These are phyloP conservation scores for Oreonectes daqikongensis DNA, from an alignment of 2,797 vertebrate genomes.

Conservation along the genomic window DNA sequence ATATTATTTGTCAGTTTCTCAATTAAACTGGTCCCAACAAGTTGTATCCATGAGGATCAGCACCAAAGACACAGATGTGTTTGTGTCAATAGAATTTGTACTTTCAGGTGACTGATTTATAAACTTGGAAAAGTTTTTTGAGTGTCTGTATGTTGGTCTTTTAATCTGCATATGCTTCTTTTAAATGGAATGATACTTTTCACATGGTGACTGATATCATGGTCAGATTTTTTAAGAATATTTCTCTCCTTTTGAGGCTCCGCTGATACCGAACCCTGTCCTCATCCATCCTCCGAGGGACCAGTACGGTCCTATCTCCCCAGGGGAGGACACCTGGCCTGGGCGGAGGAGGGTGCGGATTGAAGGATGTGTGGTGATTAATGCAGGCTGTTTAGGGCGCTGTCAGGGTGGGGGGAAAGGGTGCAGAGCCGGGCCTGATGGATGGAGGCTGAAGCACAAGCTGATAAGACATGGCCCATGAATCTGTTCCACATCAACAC, in stretches of 20 bases:
- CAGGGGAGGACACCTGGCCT: constrained; percentile 73
- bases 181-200: background rate
- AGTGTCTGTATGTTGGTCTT: background rate
- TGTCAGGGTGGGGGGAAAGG: constrained; percentile 84
- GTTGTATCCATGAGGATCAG: background rate
- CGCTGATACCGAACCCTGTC: constrained; percentile 32
- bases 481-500: constrained; percentile 97
- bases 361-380: constrained; percentile 83
- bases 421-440: constrained; percentile 86
- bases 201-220: constrained; percentile 20
- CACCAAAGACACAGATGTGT: background rate
- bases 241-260: constrained; percentile 34
- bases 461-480: constrained; percentile 95
- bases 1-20: background rate
- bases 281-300: constrained; percentile 59
- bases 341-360: constrained; percentile 70
- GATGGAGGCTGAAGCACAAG: constrained; percentile 84
- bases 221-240: constrained; percentile 21
- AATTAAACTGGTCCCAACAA: background rate
- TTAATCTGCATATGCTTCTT: constrained; percentile 10
- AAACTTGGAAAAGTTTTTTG: background rate
- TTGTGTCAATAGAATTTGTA: background rate
- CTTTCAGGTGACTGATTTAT: background rate
- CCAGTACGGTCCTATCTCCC: constrained; percentile 48
- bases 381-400: constrained; percentile 92